Conservation (phyloP, 2,888 invertebrate genomes). For the Dryobotodes eremita region DNA sequence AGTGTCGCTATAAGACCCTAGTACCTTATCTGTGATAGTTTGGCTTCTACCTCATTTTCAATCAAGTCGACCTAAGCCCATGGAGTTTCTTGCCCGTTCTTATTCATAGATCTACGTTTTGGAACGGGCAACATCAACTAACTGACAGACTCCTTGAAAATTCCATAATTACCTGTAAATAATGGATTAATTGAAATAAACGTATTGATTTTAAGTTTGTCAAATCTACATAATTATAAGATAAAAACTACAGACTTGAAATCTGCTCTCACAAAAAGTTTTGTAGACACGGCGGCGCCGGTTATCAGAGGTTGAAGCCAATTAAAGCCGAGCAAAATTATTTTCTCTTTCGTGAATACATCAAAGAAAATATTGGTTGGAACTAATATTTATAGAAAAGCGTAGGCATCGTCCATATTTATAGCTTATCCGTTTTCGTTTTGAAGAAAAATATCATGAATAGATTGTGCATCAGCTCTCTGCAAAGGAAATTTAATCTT, state of each 20-base stretch:
- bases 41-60: neutral
- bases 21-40: neutral
- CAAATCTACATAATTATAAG: neutral
- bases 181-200: neutral
- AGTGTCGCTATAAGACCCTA: neutral
- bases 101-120: neutral
- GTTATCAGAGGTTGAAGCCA: neutral
- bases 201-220: neutral
- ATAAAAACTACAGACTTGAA: neutral
- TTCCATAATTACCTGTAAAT: neutral
- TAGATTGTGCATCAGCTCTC: conserved; percentile 22
- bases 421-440: neutral
- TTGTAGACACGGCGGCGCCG: neutral
- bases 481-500: conserved; percentile 45
- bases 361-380: conserved; percentile 11
- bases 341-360: neutral
- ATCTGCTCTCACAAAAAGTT: neutral
- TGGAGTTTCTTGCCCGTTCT: neutral
- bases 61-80: too few species aligned
- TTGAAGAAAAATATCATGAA: conserved; percentile 20
- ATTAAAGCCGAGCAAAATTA: conserved; percentile 10
- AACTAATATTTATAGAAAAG: conserved; percentile 29
- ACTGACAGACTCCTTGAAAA: neutral
- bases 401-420: neutral
- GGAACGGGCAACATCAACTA: neutral